Conservation (phyloP, 2,113 vertebrate species). For the Scartelaos histophorus region DNA sequence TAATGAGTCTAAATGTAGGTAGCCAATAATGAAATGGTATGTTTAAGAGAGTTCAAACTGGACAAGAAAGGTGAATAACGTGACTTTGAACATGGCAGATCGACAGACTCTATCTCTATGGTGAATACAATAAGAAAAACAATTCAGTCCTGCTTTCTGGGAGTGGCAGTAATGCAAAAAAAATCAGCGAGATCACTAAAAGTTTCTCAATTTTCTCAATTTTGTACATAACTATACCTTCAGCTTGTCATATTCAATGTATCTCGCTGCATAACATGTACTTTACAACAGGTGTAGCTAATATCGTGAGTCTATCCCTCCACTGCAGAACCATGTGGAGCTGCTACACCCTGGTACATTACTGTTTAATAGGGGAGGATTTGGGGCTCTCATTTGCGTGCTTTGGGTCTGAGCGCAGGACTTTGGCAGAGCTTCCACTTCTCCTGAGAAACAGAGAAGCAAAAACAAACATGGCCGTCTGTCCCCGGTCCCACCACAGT, state of each 20-base stretch:
- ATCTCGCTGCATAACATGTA: too few species aligned
- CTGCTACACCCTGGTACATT: conserved; percentile 65
- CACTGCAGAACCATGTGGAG: conserved; percentile 59
- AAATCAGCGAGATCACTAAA: background rate
- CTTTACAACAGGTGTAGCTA: background rate
- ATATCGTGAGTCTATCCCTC: background rate
- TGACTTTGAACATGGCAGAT: background rate
- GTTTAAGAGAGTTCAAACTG: background rate
- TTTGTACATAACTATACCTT: background rate
- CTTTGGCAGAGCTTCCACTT: conserved; percentile 65
- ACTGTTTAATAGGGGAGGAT: conserved; percentile 40
- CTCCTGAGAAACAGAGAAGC: conserved; percentile 72
- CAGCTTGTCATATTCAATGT: background rate
- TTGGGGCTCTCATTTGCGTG: conserved; percentile 63
- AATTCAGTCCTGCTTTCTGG: background rate
- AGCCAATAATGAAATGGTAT: background rate
- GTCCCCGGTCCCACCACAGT: conserved; percentile 68
- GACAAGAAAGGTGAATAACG: background rate
- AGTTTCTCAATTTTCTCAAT: background rate
- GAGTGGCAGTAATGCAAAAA: background rate
- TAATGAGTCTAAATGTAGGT: background rate
- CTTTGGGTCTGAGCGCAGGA: conserved; percentile 69
- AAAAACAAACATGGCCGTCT: conserved; percentile 73
- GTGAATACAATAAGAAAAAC: background rate
- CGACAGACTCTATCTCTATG: background rate